phyloP scores from a whole-genome alignment of 1,140 invertebrate genomes.

The Thalassaphorura encarpata region DNA sequence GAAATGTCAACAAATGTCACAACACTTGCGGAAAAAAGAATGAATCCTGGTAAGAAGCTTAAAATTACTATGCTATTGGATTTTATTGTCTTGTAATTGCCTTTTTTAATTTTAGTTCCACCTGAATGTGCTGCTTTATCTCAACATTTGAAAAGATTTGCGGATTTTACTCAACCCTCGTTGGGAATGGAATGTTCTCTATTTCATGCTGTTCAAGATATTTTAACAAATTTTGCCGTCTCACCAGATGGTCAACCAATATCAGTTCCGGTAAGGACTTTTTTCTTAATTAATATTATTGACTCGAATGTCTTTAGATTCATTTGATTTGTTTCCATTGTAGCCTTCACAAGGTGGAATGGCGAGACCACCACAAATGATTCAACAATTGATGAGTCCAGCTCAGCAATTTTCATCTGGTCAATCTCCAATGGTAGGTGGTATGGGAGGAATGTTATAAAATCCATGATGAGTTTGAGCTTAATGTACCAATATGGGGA shows the following conservation, averaged over 20 bases:
- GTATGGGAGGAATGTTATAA: no score
- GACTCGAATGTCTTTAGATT: not conserved
- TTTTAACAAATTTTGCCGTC: conserved; percentile 65
- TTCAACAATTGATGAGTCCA: conserved; percentile 17
- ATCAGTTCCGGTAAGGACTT: no score
- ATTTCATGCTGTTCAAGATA: conserved; percentile 74
- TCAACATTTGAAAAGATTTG: conserved; percentile 55
- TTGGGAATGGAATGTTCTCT: conserved; percentile 63
- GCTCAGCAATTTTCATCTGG: conserved; percentile 12
- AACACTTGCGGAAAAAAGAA: conserved; percentile 68
- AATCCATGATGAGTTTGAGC: no score
- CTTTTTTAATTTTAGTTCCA: conserved; percentile 25
- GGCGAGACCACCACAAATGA: conserved; percentile 10
- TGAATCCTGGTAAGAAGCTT: conserved; percentile 39
- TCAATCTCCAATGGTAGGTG: conserved; percentile 9
- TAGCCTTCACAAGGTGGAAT: conserved; percentile 2
- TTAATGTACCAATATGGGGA: no score
- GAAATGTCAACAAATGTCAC: conserved; percentile 75
- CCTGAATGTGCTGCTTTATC: conserved; percentile 45
- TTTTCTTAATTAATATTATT: no score
- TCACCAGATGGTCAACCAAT: conserved; percentile 52
- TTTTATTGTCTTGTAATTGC: not conserved
- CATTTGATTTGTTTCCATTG: not conserved
- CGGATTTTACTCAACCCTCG: conserved; percentile 53
- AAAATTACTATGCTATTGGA: not conserved